Evolutionary conservation across 2,888 invertebrate species (phyloP), one percentile per base, ranked within the genome.

Genomic region (Leistus spinibarbis): DNA sequence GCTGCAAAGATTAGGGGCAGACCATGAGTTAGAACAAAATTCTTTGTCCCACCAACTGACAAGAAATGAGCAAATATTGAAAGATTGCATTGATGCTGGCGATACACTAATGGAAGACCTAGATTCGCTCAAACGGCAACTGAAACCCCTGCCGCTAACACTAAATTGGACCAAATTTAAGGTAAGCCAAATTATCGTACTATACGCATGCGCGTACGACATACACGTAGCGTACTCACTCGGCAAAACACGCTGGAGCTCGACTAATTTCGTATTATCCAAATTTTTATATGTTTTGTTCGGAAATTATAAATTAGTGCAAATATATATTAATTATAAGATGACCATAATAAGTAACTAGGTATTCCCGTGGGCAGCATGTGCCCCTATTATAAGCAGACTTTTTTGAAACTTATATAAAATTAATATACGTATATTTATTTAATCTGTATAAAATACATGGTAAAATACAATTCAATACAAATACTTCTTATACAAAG

Each of bases 21-120:
- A 84, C 20, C 77, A 81, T 40, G 81, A 84, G 71, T 76, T 84
- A n/a, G 82, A 83, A 71, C 70, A 79, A 4, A 79, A 78, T 2
- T 76, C 80, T n/a, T 65, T 84, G 54, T 77, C 79, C 24, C 78
- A 80, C 24, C 79, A 82, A 74, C 40, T 83, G 5, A 77, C 81
- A 68, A 69, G 19, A 1, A 80, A 79, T 23, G 80, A 81, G 40
- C 77, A 78, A 69, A 72, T 79, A 2, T 73, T 84, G 2, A 80
- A 81, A 64, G 82, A 84, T 69, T 77, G 80, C 54, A 72, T 79
- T 1, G 82, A 82, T 57, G 80, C 80, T 13, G 82, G 82, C 4
- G 80, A 82, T 66, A 76, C 80, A 16, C 67, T 84, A 13, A 70
- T 83, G 56, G 81, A 82, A 67, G 84, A 84, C 71, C 76, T 85